These are phyloP conservation scores for Pituophis catenifer DNA, from an alignment of 2,113 vertebrate species.

Conservation along the genomic window DNA sequence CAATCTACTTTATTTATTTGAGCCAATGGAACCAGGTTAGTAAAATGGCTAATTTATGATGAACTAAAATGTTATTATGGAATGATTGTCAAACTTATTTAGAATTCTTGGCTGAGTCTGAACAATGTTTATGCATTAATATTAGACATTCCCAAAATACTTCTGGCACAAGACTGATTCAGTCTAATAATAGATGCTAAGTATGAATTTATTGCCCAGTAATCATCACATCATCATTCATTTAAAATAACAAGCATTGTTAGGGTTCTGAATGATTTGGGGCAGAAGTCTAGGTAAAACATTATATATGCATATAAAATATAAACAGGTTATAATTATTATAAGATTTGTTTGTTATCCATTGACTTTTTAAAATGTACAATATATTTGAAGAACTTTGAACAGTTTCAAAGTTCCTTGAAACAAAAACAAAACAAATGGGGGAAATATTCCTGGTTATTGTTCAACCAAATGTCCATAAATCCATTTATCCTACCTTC, in stretches of 20 bases:
- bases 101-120: constrained; percentile 54
- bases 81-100: constrained; percentile 56
- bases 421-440: not conserved
- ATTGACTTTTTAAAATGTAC: not conserved
- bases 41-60: constrained; percentile 52
- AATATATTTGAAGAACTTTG: constrained; percentile 27
- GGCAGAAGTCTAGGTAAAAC: constrained; percentile 60
- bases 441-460: not conserved
- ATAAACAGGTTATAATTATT: constrained; percentile 22
- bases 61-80: constrained; percentile 42
- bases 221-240: constrained; percentile 39
- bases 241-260: constrained; percentile 41
- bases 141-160: constrained; percentile 56
- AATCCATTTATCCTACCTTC: not conserved
- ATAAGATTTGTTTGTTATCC: constrained; percentile 49
- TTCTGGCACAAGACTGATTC: constrained; percentile 61
- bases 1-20: constrained; percentile 45
- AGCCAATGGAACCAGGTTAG: constrained; percentile 43
- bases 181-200: constrained; percentile 51
- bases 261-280: constrained; percentile 56
- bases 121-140: constrained; percentile 59
- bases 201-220: constrained; percentile 60
- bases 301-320: not conserved
- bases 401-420: constrained; percentile 37
- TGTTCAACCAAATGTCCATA: not conserved